Base-by-base conservation (phyloP, 2,888 invertebrate species). In the Coecobrya sp. region DNA sequence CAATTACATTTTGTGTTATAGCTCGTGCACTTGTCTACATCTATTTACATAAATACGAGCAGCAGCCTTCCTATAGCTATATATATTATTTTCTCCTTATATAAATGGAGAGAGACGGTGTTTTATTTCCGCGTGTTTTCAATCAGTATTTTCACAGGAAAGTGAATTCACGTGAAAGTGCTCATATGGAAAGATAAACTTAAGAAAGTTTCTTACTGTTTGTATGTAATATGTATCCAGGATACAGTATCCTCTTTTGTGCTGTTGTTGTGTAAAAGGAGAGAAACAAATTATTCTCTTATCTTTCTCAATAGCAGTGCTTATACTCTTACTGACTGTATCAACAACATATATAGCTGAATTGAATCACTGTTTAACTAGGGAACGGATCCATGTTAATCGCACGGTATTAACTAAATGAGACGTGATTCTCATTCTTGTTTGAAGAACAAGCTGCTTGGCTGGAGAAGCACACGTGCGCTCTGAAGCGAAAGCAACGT, bases 161-260 rank as follows among this genome's bases (percentile, higher is more conserved):
- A 76, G 76, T 76, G 76, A 76, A 76, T 76, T 45, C 76, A 76
- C 76, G 76, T 76, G 45, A 49, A 76, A 49, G 76, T 76, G 76
- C 76, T 76, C 76, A 76, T 22, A 76, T 25, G 49, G 76, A 76
- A 45, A 49, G 76, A 76, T 76, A 49, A 76, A 76, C 45, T 22
- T n/a, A 49, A 49, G 49, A 49, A 36, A 42, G 42, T 42, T 19
- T 42, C 19, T 0, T n/a, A 8, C 42, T 70, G 36, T 36, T 8
- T 19, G 65, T 25, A 22, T 19, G 22, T 16, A 22, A 19, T 5
- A 59, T 13, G 59, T 3, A 59, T 13, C n/a, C n/a, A n/a, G n/a
- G n/a, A n/a, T n/a, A n/a, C n/a, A n/a, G 13, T 49, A 49, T 49
- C 22, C 65, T 65, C 16, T 16, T 30, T 65, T 65, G 19, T 30